Evolutionary conservation across 2,113 vertebrate genomes (phyloP).

Genomic region (Forbesichthys agassizii): DNA sequence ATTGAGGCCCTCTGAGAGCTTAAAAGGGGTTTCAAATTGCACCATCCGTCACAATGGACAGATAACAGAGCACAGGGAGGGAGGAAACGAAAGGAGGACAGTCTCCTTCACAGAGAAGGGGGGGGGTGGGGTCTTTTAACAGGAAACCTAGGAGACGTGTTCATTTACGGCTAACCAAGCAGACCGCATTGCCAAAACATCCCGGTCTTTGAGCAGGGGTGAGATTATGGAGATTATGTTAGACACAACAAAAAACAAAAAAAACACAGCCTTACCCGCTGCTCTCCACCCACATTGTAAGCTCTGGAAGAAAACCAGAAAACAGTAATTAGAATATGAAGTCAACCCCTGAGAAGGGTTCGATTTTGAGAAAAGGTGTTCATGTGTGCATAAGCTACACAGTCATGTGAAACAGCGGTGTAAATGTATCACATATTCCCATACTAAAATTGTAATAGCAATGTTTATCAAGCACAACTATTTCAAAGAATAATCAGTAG

Average conservation of each 20-base stretch:
- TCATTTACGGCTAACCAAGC: background rate
- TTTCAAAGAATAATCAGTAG: background rate
- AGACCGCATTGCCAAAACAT: conserved; percentile 32
- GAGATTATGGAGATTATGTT: conserved; percentile 1
- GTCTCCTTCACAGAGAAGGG: background rate
- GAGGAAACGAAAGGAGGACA: background rate
- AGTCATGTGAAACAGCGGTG: no score
- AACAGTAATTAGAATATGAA: conserved; percentile 7
- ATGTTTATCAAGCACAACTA: background rate
- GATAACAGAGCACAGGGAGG: conserved; percentile 15
- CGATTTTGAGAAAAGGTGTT: no score
- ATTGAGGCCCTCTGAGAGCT: conserved; percentile 29
- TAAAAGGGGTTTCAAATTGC: conserved; percentile 33
- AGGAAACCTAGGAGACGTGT: background rate
- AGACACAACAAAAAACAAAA: conserved; percentile 4
- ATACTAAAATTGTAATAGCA: background rate
- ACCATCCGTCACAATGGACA: conserved; percentile 27
- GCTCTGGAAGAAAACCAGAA: conserved; percentile 56
- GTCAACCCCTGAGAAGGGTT: background rate
- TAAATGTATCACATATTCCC: background rate
- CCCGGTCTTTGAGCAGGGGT: conserved; percentile 19
- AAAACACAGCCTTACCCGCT: conserved; percentile 69
- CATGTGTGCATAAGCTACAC: no score
- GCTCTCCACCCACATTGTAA: conserved; percentile 62
- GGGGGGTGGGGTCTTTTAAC: background rate